Evolutionary conservation across 2,888 invertebrate genomes (phyloP).

Genomic region (Lathronympha strigana): DNA sequence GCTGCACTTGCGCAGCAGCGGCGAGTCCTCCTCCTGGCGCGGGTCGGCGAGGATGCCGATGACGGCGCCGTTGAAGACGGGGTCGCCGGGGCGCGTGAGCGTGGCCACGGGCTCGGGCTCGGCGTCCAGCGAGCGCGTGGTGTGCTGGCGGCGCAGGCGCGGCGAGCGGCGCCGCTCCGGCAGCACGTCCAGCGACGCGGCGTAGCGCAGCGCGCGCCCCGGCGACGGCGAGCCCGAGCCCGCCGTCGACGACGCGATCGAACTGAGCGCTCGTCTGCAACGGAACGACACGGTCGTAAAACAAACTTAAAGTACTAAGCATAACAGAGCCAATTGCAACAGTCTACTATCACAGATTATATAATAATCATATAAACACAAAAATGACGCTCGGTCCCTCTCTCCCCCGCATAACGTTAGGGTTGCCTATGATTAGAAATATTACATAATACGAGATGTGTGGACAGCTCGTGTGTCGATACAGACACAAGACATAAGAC

Average conservation of each 20-base stretch:
- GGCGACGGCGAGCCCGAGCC: neutral
- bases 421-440: too few species aligned
- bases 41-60: constrained; percentile 68
- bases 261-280: constrained; percentile 9
- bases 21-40: constrained; percentile 69
- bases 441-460: too few species aligned
- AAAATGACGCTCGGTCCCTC: too few species aligned
- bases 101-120: constrained; percentile 66
- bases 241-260: constrained; percentile 14
- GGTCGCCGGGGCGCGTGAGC: constrained; percentile 61
- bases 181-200: constrained; percentile 86
- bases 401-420: too few species aligned
- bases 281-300: neutral
- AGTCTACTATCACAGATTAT: too few species aligned
- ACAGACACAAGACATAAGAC: too few species aligned
- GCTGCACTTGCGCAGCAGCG: constrained; percentile 77
- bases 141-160: constrained; percentile 60
- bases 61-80: constrained; percentile 75
- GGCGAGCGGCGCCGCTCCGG: constrained; percentile 49
- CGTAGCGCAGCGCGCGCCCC: constrained; percentile 85
- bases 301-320: neutral
- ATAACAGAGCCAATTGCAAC: too few species aligned
- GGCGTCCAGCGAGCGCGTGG: constrained; percentile 69
- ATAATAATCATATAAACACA: too few species aligned
- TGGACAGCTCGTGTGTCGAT: too few species aligned